phyloP scores from a whole-genome alignment of 2,888 invertebrate genomes.

The Standfussiana lucernea region DNA sequence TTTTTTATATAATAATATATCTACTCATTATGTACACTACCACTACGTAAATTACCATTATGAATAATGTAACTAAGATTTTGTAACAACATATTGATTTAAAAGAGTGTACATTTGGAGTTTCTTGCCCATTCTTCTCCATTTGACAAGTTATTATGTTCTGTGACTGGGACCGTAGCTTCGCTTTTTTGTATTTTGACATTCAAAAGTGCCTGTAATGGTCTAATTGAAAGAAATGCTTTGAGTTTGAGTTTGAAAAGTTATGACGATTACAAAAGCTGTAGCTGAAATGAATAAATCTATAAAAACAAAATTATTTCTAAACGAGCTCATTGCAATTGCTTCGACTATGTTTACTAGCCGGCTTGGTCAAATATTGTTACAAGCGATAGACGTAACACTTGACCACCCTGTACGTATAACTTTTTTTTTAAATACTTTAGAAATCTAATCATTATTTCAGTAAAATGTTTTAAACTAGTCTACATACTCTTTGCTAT shows the following conservation, averaged over 20 bases:
- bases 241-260: too few relatives aligned
- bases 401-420: neutral
- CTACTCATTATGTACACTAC: neutral
- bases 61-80: too few relatives aligned
- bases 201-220: too few relatives aligned
- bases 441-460: neutral
- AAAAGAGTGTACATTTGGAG: too few relatives aligned
- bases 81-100: too few relatives aligned
- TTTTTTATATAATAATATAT: neutral
- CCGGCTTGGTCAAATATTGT: neutral
- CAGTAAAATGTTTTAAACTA: neutral
- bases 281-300: neutral
- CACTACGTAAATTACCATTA: neutral
- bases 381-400: constrained; percentile 7
- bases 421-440: neutral
- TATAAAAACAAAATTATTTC: too few relatives aligned
- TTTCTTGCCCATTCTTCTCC: too few relatives aligned
- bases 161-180: too few relatives aligned
- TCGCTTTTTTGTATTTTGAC: too few relatives aligned
- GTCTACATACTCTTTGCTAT: neutral
- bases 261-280: neutral
- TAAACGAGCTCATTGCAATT: neutral
- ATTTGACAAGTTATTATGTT: too few relatives aligned
- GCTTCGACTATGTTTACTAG: neutral
- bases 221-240: too few relatives aligned